Conservation (phyloP, 1,140 invertebrate species). For the Orussus abietinus region DNA sequence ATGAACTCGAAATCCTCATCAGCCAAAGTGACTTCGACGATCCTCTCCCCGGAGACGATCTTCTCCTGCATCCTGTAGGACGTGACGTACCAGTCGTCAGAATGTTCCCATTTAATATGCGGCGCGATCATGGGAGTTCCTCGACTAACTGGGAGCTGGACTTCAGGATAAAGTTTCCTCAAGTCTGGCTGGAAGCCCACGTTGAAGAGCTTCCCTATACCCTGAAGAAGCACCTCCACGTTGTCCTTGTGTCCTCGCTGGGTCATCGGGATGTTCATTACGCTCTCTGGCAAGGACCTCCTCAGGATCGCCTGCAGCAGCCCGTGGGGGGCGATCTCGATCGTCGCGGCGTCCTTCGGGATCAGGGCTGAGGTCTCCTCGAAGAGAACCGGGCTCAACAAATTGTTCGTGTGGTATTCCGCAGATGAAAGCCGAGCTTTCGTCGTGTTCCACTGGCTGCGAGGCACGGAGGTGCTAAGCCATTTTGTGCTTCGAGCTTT, state of each 20-base stretch:
- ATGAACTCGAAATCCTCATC: constrained; percentile 74
- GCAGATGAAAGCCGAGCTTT: constrained; percentile 72
- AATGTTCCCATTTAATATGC: constrained; percentile 85
- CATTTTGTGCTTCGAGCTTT: constrained; percentile 72
- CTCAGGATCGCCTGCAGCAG: constrained; percentile 65
- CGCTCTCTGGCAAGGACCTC: constrained; percentile 55
- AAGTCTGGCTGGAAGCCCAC: constrained; percentile 62
- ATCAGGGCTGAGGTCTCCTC: constrained; percentile 76
- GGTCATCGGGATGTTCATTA: constrained; percentile 75
- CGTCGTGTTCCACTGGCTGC: constrained; percentile 70
- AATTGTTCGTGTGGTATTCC: constrained; percentile 91
- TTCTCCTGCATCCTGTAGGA: constrained; percentile 60
- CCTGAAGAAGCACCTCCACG: constrained; percentile 65
- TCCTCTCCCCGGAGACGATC: constrained; percentile 62
- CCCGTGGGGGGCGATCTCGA: constrained; percentile 83
- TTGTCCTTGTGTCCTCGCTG: constrained; percentile 72
- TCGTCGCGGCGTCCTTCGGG: constrained; percentile 73
- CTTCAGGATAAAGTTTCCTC: constrained; percentile 59
- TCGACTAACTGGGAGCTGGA: constrained; percentile 67
- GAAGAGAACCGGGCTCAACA: constrained; percentile 80
- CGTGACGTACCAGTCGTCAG: constrained; percentile 69
- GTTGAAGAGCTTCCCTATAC: constrained; percentile 68
- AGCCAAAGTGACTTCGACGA: constrained; percentile 58
- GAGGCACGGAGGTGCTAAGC: constrained; percentile 82
- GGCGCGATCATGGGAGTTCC: constrained; percentile 71